Evolutionary conservation across 1,140 invertebrate species (phyloP).

Genomic region (Rhynchophorus ferrugineus): DNA sequence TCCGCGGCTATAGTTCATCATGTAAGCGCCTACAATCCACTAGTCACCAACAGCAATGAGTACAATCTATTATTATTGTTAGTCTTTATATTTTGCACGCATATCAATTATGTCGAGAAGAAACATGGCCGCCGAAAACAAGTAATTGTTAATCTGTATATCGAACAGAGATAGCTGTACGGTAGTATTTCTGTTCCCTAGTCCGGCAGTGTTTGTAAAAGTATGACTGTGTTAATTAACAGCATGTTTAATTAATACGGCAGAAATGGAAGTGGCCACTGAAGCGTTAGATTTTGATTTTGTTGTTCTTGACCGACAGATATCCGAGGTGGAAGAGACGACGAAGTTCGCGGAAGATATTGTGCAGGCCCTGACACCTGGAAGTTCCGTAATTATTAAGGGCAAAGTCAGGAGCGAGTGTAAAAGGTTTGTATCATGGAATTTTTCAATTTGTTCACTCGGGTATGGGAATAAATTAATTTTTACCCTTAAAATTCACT

Average conservation of each 20-base stretch:
- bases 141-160: slow-evolving; percentile 12
- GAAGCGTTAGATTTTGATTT: slow-evolving; percentile 24
- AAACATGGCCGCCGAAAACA: slow-evolving; percentile 1
- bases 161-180: slow-evolving; percentile 9
- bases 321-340: slow-evolving; percentile 1
- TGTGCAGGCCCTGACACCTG: slow-evolving; percentile 9
- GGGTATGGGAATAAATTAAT: too few relatives aligned
- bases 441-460: not conserved
- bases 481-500: too few relatives aligned
- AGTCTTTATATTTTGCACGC: too few relatives aligned
- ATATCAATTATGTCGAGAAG: too few relatives aligned
- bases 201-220: slow-evolving; percentile 11
- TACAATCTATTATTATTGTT: too few relatives aligned
- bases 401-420: slow-evolving; percentile 15
- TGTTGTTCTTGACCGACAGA: slow-evolving; percentile 13
- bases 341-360: slow-evolving; percentile 11
- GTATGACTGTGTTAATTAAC: too few relatives aligned
- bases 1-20: too few relatives aligned
- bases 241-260: slow-evolving; percentile 4
- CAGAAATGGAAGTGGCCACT: slow-evolving; percentile 19
- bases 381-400: slow-evolving; percentile 12
- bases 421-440: slow-evolving; percentile 16
- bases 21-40: too few relatives aligned
- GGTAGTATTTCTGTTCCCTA: slow-evolving; percentile 5
- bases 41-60: not conserved